phyloP scores from a whole-genome alignment of 2,113 vertebrate species.

The Puma concolor region DNA sequence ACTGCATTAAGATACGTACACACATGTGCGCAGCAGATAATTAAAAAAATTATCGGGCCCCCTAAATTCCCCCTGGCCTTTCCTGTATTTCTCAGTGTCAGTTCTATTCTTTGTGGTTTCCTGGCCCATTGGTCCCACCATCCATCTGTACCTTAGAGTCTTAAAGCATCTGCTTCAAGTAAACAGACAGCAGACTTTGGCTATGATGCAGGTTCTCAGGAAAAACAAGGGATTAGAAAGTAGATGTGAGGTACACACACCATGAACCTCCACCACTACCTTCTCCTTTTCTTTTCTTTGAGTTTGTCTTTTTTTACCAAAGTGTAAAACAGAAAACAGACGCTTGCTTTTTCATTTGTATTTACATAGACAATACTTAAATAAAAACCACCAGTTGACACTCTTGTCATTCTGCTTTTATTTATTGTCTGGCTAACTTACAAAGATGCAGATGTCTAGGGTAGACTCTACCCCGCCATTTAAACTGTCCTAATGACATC shows the following conservation, averaged over 20 bases:
- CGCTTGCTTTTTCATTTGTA: constrained; percentile 60
- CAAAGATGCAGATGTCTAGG: constrained; percentile 65
- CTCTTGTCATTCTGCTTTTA: constrained; percentile 77
- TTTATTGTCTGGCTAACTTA: constrained; percentile 80
- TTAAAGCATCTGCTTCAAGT: not conserved
- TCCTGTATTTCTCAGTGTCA: not conserved
- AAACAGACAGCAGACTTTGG: not conserved
- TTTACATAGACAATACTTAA: constrained; percentile 54
- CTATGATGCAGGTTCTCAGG: not conserved
- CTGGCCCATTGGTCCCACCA: not conserved
- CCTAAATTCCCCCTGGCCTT: not conserved
- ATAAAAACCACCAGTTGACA: constrained; percentile 73
- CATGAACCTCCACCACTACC: no score
- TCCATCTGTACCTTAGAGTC: not conserved
- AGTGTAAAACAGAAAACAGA: constrained; percentile 59
- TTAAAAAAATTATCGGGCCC: not conserved
- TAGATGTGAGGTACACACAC: not conserved
- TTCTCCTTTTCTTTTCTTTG: not conserved
- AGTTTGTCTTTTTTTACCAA: constrained; percentile 42
- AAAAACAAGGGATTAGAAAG: not conserved
- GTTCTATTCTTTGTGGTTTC: not conserved
- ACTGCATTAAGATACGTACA: not conserved
- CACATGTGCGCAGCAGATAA: not conserved
- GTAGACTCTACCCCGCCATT: not conserved
- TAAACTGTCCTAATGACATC: constrained; percentile 47